phyloP scores from a whole-genome alignment of 2,797 vertebrate species.

The Etheostoma perlongum region DNA sequence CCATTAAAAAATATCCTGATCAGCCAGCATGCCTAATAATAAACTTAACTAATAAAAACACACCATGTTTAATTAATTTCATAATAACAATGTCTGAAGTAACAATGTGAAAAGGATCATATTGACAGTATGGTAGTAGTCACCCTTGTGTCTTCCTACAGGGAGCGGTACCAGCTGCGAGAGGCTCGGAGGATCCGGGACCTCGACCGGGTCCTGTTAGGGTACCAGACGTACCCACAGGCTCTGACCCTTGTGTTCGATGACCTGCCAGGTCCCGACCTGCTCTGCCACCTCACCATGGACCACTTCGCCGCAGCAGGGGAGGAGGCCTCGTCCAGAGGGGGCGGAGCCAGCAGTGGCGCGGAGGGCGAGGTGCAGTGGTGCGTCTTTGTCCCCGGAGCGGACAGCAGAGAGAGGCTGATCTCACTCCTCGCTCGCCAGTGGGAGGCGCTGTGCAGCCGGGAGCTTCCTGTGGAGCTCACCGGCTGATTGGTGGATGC shows the following conservation, averaged over 20 bases:
- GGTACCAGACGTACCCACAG: slow-evolving; percentile 96
- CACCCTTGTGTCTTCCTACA: slow-evolving; percentile 50
- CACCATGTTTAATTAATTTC: too few relatives aligned
- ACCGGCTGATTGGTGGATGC: slow-evolving; percentile 84
- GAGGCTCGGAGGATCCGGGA: slow-evolving; percentile 94
- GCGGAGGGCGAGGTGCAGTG: slow-evolving; percentile 92
- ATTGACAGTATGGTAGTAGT: not conserved
- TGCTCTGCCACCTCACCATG: slow-evolving; percentile 93
- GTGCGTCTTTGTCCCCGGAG: slow-evolving; percentile 94
- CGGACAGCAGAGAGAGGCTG: slow-evolving; percentile 94
- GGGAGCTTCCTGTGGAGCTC: slow-evolving; percentile 95
- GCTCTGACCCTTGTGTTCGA: slow-evolving; percentile 91
- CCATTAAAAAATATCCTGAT: too few relatives aligned
- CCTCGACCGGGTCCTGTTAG: slow-evolving; percentile 95
- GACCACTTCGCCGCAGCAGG: slow-evolving; percentile 92
- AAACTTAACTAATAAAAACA: not conserved
- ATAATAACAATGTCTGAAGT: too few relatives aligned
- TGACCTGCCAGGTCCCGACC: slow-evolving; percentile 91
- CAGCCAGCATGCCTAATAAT: too few relatives aligned
- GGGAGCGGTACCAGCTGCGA: slow-evolving; percentile 92
- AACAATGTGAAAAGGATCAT: not conserved
- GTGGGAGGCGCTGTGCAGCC: slow-evolving; percentile 95
- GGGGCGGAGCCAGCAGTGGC: slow-evolving; percentile 59
- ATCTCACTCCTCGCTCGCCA: slow-evolving; percentile 95
- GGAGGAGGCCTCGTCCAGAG: slow-evolving; percentile 52